A percentile compares a stretch with the other conserved stretches of the same genome.
phyloP scores from a whole-genome alignment of 2,113 vertebrate species.

The Chaetodon trifascialis region DNA sequence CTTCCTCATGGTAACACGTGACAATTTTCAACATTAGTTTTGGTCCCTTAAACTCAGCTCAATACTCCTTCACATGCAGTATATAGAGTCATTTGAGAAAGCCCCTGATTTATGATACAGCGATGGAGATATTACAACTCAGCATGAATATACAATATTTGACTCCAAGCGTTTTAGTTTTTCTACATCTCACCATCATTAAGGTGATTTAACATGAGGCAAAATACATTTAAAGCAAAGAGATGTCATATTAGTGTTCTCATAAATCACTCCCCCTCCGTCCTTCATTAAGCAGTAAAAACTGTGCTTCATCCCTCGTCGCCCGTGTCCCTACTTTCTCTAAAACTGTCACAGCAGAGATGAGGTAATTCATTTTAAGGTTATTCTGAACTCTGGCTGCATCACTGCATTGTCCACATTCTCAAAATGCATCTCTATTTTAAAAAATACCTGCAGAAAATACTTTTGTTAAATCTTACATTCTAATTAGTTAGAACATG shows the following conservation, averaged over 20 bases:
- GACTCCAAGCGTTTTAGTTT: neutral
- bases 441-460: neutral
- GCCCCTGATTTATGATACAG: neutral
- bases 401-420: neutral
- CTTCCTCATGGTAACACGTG: neutral
- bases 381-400: neutral
- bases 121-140: neutral
- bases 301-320: neutral
- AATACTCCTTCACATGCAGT: no score
- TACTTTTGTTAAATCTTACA: neutral
- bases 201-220: neutral
- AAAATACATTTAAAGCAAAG: no score
- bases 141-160: neutral
- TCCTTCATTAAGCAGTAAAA: neutral
- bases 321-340: neutral
- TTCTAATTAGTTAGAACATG: neutral
- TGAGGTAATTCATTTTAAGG: neutral
- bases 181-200: neutral
- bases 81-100: no score
- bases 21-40: neutral
- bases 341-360: neutral
- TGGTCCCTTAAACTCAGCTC: no score
- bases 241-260: neutral
- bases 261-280: neutral
- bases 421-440: neutral